Percentiles rank a stretch among this genome's conserved stretches.
Evolutionary conservation across 2,888 invertebrate genomes (phyloP).

Genomic region (Pteria penguin): DNA sequence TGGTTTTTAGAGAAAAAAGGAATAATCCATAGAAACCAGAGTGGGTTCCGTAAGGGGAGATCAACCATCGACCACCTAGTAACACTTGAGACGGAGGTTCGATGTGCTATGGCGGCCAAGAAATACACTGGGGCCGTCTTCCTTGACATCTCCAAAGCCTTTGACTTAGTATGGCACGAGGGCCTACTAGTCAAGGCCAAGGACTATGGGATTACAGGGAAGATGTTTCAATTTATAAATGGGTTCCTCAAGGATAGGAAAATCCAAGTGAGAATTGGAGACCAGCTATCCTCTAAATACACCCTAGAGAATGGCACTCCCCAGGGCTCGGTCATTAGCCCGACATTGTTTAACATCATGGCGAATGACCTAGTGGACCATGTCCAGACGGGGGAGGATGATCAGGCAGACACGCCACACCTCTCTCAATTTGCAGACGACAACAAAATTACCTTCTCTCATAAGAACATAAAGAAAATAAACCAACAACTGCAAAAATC

Average conservation of each 20-base stretch:
- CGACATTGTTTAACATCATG: neutral
- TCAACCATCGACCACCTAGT: neutral
- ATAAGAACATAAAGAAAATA: too few relatives aligned
- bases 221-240: neutral
- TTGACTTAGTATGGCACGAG: slow-evolving; percentile 2
- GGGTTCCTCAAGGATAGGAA: neutral
- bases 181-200: neutral
- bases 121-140: neutral
- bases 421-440: neutral
- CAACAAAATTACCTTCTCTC: too few relatives aligned
- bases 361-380: neutral
- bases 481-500: too few relatives aligned
- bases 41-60: neutral
- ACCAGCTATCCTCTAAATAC: neutral
- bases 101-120: neutral
- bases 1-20: too few relatives aligned
- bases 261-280: neutral
- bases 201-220: neutral
- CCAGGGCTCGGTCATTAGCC: neutral
- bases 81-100: neutral
- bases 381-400: neutral
- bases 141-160: neutral
- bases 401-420: neutral
- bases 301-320: neutral
- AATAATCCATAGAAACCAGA: too few relatives aligned